Evolutionary conservation across 2,113 vertebrate species (phyloP).

Genomic region (Microtus oregoni): DNA sequence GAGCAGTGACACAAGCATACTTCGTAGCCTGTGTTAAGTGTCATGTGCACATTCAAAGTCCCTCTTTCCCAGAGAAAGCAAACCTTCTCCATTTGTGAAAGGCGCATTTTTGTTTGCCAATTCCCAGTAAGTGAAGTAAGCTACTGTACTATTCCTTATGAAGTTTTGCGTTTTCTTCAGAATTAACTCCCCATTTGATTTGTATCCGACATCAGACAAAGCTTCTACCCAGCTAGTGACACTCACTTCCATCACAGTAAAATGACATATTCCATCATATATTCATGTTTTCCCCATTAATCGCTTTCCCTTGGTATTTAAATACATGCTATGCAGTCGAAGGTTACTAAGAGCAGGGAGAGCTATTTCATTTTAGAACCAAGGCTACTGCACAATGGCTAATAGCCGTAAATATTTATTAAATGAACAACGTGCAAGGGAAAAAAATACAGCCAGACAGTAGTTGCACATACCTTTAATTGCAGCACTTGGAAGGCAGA

Average conservation of each 20-base stretch:
- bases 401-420: not conserved
- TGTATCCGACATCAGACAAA: not conserved
- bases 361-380: not conserved
- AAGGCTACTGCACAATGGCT: not conserved
- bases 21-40: not conserved
- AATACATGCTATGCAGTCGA: not conserved
- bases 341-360: not conserved
- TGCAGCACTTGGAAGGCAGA: no score
- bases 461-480: no score
- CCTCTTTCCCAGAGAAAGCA: not conserved
- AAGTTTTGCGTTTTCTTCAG: not conserved
- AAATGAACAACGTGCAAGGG: not conserved
- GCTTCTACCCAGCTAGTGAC: not conserved
- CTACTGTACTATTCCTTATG: not conserved
- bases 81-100: not conserved
- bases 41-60: not conserved
- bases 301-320: not conserved
- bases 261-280: not conserved
- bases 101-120: not conserved
- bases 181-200: not conserved
- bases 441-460: not conserved
- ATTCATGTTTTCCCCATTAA: not conserved
- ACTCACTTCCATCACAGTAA: not conserved
- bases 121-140: not conserved
- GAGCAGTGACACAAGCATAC: no score